Evolutionary conservation across 2,888 invertebrate genomes (phyloP).

Genomic region (Tipula confusa): DNA sequence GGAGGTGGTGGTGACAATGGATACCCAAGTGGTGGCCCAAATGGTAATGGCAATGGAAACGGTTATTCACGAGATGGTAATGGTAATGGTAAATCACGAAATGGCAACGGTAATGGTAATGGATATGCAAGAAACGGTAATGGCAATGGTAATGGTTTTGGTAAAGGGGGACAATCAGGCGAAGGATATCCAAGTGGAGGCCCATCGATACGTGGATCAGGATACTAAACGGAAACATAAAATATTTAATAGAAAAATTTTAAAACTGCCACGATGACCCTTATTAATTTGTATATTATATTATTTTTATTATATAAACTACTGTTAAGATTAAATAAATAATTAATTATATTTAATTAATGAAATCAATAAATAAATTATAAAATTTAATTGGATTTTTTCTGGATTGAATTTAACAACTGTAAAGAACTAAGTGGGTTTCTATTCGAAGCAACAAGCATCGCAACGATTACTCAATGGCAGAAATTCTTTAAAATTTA

Average conservation of each 20-base stretch:
- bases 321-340: not conserved
- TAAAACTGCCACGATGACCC: slow-evolving; percentile 1
- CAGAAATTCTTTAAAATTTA: too few relatives aligned
- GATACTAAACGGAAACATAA: not conserved
- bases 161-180: slow-evolving; percentile 37
- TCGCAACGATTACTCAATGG: too few relatives aligned
- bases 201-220: slow-evolving; percentile 28
- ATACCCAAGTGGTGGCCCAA: slow-evolving; percentile 38
- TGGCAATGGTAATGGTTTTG: slow-evolving; percentile 36
- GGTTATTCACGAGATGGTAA: slow-evolving; percentile 39
- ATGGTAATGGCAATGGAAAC: slow-evolving; percentile 38
- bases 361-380: not conserved
- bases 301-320: not conserved
- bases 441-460: too few relatives aligned
- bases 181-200: slow-evolving; percentile 40
- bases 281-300: not conserved
- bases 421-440: too few relatives aligned
- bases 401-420: too few relatives aligned
- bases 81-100: slow-evolving; percentile 39
- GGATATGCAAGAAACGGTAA: slow-evolving; percentile 38
- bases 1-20: slow-evolving; percentile 34
- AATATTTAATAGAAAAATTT: not conserved
- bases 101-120: slow-evolving; percentile 36
- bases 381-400: not conserved
- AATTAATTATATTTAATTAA: not conserved